Evolutionary conservation across 2,888 invertebrate genomes (phyloP).

Genomic region (Ichneumoninae sp.): DNA sequence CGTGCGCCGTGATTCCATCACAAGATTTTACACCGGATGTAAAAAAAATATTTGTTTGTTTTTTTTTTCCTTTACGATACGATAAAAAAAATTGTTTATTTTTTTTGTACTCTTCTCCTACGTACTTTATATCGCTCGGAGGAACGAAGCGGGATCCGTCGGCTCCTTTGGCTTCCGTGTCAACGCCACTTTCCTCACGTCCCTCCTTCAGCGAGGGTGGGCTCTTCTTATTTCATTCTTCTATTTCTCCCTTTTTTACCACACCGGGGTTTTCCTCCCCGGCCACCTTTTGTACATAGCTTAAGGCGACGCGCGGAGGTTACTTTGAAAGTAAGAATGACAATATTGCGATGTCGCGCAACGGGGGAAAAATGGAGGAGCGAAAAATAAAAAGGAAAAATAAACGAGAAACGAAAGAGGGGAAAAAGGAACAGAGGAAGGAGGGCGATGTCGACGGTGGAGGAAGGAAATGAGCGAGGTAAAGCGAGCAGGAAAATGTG

Average conservation of each 20-base stretch:
- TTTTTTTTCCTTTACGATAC: not conserved
- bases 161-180: slow-evolving; percentile 22
- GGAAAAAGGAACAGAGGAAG: not conserved
- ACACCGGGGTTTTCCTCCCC: slow-evolving; percentile 7
- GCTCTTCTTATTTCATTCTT: slow-evolving; percentile 36
- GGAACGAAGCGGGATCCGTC: not conserved
- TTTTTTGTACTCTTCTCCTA: not conserved
- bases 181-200: slow-evolving; percentile 32
- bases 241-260: slow-evolving; percentile 19
- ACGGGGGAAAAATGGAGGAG: slow-evolving; percentile 48
- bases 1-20: not conserved
- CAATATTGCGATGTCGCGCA: slow-evolving; percentile 69
- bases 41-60: not conserved
- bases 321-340: slow-evolving; percentile 74
- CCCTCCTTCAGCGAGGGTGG: not conserved
- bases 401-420: slow-evolving; percentile 9
- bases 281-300: slow-evolving; percentile 59
- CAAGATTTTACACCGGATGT: not conserved
- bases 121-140: not conserved
- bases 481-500: slow-evolving; percentile 49
- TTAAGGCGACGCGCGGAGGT: slow-evolving; percentile 62
- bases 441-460: slow-evolving; percentile 1
- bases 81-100: not conserved
- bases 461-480: slow-evolving; percentile 28
- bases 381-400: slow-evolving; percentile 25